phyloP scores from a whole-genome alignment of 64 coral and sea anemone species.

The Pocillopora damicornis region DNA sequence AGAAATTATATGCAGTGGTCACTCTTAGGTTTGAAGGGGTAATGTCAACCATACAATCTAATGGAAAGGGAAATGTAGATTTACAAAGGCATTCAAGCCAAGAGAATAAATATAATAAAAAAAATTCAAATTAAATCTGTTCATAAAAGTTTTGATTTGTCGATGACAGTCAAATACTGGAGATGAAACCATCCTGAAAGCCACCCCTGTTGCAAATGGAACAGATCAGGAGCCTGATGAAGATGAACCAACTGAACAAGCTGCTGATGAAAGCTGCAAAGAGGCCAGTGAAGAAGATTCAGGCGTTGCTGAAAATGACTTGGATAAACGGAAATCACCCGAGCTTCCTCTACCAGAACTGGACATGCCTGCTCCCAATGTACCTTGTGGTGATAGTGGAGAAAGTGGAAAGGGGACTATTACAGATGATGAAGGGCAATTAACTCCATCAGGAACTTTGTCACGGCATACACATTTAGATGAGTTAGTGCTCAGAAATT shows the following conservation, averaged over 20 bases:
- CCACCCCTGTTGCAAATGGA: constrained; percentile 24
- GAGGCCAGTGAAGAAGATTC: not conserved
- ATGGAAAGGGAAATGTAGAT: too few relatives aligned
- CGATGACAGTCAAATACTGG: not conserved
- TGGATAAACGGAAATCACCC: not conserved
- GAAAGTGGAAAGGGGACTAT: not conserved
- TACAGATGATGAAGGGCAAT: constrained; percentile 39
- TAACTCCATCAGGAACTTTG: constrained; percentile 59
- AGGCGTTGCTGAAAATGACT: not conserved
- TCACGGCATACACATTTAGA: constrained; percentile 21
- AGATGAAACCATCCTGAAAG: not conserved
- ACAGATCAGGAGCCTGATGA: not conserved
- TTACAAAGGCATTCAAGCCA: too few relatives aligned
- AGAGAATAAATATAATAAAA: too few relatives aligned
- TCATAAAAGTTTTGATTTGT: not conserved
- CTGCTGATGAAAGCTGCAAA: not conserved
- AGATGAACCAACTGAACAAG: not conserved
- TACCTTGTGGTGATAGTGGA: not conserved
- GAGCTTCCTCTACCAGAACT: constrained; percentile 8
- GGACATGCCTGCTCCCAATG: not conserved
- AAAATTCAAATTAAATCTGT: not conserved
- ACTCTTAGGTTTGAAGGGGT: too few relatives aligned
- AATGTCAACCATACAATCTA: too few relatives aligned
- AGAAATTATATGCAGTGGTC: too few relatives aligned
- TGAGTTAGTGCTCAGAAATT: constrained; percentile 7